A percentile compares a stretch with the other conserved stretches of the same genome.
Evolutionary conservation across 2,113 vertebrate species (phyloP).

Genomic region (Callocephalon fimbriatum): DNA sequence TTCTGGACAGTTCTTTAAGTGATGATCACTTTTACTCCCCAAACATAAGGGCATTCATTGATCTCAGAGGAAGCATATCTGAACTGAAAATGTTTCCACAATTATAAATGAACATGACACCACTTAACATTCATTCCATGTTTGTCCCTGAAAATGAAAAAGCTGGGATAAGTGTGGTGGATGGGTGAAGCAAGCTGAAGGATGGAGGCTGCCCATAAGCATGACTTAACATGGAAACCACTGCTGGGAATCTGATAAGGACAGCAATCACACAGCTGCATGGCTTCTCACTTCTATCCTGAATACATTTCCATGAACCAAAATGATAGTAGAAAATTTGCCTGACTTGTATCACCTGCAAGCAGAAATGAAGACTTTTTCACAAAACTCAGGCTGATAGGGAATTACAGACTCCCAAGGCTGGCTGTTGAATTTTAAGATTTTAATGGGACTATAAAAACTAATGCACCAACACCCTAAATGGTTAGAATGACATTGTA

Average conservation of each 20-base stretch:
- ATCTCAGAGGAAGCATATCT: not conserved
- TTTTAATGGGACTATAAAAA: not conserved
- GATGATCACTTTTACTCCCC: not conserved
- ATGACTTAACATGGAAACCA: not conserved
- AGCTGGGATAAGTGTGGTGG: not conserved
- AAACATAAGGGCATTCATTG: not conserved
- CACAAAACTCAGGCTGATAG: not conserved
- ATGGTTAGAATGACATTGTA: not conserved
- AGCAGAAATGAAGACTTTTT: not conserved
- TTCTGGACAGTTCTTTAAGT: not conserved
- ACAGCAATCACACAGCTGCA: not conserved
- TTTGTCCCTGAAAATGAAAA: not conserved
- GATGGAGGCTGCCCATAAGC: not conserved
- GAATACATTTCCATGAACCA: rapidly evolving
- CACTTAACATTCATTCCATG: not conserved
- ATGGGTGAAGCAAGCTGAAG: not conserved
- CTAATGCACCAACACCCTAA: not conserved
- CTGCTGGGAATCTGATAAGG: not conserved
- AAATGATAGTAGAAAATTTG: not conserved
- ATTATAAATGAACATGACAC: not conserved
- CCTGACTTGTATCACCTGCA: not conserved
- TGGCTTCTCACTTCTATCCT: rapidly evolving
- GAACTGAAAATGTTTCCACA: not conserved
- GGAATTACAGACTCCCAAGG: not conserved
- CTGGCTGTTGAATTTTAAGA: not conserved